A percentile compares a stretch with the other conserved stretches of the same genome.
These are phyloP conservation scores for Heterohyrax brucei DNA, from an alignment of 2,797 vertebrate genomes.

Conservation along the genomic window DNA sequence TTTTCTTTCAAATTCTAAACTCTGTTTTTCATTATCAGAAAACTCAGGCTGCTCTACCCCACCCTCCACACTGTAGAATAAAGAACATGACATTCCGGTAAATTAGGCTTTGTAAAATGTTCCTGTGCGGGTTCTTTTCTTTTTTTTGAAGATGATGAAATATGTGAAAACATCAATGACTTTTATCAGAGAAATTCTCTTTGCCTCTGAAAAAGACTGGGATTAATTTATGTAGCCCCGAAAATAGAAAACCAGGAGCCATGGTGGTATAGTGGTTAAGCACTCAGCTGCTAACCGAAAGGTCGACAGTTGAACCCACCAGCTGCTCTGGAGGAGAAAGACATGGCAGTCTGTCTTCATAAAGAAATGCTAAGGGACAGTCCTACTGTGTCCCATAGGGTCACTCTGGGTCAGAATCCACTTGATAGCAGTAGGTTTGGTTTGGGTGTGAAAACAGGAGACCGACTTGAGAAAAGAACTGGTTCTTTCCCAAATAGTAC, in stretches of 20 bases:
- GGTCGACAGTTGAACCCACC: too few species aligned
- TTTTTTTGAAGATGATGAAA: slow-evolving; percentile 78
- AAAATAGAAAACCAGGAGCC: slow-evolving; percentile 15
- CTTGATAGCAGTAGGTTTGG: too few species aligned
- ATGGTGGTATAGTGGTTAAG: too few species aligned
- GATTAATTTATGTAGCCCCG: slow-evolving; percentile 80
- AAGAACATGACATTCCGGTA: slow-evolving; percentile 70
- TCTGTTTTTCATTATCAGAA: slow-evolving; percentile 82
- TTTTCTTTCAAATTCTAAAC: slow-evolving; percentile 23
- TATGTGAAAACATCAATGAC: slow-evolving; percentile 78
- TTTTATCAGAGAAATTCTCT: slow-evolving; percentile 85
- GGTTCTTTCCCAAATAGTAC: slow-evolving; percentile 71
- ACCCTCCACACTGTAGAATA: neutral
- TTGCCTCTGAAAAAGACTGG: slow-evolving; percentile 80
- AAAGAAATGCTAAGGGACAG: too few species aligned
- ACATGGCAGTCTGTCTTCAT: too few species aligned
- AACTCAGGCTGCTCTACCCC: neutral
- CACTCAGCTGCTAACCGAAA: too few species aligned
- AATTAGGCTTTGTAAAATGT: slow-evolving; percentile 49
- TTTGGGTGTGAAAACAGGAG: neutral
- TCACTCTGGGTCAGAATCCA: too few species aligned
- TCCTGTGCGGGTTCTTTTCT: neutral
- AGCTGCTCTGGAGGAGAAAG: too few species aligned
- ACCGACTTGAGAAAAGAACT: neutral
- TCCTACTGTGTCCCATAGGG: too few species aligned